A percentile compares a stretch with the other conserved stretches of the same genome.
phyloP scores from a whole-genome alignment of 2,888 invertebrate genomes.

The Diarsia mendica region DNA sequence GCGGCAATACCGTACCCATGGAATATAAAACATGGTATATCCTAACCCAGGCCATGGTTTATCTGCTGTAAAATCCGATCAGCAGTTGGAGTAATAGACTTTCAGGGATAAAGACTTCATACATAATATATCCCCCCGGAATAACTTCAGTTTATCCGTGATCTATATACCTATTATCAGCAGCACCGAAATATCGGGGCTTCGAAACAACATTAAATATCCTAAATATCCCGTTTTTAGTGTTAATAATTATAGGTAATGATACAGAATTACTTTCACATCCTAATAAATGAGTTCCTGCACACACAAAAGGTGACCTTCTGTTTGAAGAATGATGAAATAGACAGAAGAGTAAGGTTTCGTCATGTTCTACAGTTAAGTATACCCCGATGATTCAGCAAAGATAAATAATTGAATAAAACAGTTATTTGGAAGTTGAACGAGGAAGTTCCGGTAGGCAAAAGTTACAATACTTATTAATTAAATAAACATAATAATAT shows the following conservation, averaged over 20 bases:
- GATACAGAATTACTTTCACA: background rate
- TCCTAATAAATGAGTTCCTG: background rate
- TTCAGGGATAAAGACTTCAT: background rate
- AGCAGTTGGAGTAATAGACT: background rate
- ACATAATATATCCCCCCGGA: no score
- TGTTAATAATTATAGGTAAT: no score
- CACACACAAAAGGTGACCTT: background rate
- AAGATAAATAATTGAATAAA: constrained; percentile 19
- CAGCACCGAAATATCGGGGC: no score
- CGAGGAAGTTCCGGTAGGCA: background rate
- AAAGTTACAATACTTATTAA: background rate
- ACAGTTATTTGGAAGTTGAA: constrained; percentile 9
- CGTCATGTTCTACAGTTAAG: constrained; percentile 17
- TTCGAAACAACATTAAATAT: no score
- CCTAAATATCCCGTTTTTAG: no score
- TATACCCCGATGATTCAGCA: constrained; percentile 22
- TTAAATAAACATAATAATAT: background rate
- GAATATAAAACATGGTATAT: background rate
- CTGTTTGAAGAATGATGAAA: constrained; percentile 2
- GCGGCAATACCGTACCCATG: background rate
- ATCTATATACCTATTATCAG: no score
- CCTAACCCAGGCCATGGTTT: no score
- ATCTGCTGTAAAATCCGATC: background rate
- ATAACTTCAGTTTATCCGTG: no score
- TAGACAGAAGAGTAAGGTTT: constrained; percentile 7